These are phyloP conservation scores for Vesta saturnalis DNA, from an alignment of 2,888 invertebrate species.

Conservation along the genomic window DNA sequence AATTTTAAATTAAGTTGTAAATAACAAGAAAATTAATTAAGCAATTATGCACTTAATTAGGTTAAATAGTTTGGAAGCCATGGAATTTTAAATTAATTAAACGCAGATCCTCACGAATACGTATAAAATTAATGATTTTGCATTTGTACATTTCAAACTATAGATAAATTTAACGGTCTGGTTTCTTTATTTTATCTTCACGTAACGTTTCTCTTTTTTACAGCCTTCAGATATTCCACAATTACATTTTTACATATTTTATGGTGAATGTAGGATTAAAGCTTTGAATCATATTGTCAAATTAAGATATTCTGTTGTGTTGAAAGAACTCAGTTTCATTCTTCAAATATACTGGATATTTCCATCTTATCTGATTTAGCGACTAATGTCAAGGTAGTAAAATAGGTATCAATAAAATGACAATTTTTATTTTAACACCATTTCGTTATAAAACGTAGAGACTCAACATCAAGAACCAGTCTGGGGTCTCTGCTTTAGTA, in stretches of 20 bases:
- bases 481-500: not conserved
- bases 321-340: conserved; percentile 10
- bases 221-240: conserved; percentile 23
- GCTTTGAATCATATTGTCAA: conserved; percentile 25
- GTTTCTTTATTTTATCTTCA: conserved; percentile 43
- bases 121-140: conserved; percentile 44
- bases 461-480: conserved; percentile 15
- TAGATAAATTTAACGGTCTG: conserved; percentile 43
- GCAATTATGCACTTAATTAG: conserved; percentile 48
- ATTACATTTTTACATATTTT: conserved; percentile 30
- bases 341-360: conserved; percentile 19
- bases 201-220: conserved; percentile 40
- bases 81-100: conserved; percentile 44
- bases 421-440: conserved; percentile 19
- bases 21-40: conserved; percentile 44
- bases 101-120: conserved; percentile 42
- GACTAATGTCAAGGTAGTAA: conserved; percentile 25
- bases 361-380: conserved; percentile 27
- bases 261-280: conserved; percentile 19
- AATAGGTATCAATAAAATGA: conserved; percentile 23
- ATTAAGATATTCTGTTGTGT: conserved; percentile 25
- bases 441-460: conserved; percentile 13
- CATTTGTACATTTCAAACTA: conserved; percentile 41
- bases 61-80: conserved; percentile 43
- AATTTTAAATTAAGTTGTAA: conserved; percentile 34